Conservation (phyloP, 2,797 vertebrate genomes). For the Steatocranus sp. region DNA sequence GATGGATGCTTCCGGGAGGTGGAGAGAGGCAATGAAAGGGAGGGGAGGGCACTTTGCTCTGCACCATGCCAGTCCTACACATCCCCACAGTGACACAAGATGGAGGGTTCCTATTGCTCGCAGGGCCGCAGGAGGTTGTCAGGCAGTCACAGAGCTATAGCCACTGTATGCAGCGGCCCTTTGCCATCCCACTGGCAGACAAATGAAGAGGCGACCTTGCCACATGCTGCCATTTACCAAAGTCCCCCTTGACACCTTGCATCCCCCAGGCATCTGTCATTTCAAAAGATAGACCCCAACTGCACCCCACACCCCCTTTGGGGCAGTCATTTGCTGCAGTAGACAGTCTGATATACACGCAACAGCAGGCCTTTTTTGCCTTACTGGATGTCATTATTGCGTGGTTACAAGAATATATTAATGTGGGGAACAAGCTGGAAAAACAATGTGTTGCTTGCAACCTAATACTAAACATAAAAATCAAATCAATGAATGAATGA, state of each 20-base stretch:
- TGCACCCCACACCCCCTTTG: conserved; percentile 11
- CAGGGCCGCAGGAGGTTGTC: conserved; percentile 66
- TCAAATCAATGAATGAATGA: background rate
- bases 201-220: conserved; percentile 74
- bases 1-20: conserved; percentile 73
- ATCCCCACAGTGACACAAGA: conserved; percentile 72
- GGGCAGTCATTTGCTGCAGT: conserved; percentile 29
- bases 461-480: background rate
- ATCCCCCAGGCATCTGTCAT: conserved; percentile 63
- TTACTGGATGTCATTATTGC: background rate
- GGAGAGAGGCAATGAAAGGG: conserved; percentile 55
- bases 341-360: conserved; percentile 6
- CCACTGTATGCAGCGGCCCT: conserved; percentile 37
- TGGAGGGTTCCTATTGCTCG: conserved; percentile 65
- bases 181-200: conserved; percentile 61
- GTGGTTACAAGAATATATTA: background rate
- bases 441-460: background rate
- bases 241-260: conserved; percentile 56
- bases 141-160: conserved; percentile 66
- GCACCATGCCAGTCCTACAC: conserved; percentile 61
- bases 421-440: background rate
- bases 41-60: conserved; percentile 68
- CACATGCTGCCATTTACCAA: conserved; percentile 69
- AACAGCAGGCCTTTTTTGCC: conserved; percentile 3
- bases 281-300: conserved; percentile 53